Conservation (phyloP, 2,113 vertebrate genomes). For the Callorhinus ursinus region DNA sequence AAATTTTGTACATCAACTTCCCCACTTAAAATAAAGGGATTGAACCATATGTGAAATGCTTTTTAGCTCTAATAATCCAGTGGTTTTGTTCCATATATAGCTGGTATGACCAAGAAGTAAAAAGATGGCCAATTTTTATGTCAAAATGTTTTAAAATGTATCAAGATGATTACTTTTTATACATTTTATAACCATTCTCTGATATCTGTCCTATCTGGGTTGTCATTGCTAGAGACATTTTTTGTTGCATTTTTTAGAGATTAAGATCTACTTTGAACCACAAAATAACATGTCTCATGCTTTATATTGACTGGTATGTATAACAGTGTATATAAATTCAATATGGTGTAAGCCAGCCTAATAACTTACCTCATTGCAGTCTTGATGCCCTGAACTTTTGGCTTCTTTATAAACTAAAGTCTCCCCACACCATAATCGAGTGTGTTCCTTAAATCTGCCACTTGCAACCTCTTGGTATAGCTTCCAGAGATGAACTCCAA, state of each 20-base stretch:
- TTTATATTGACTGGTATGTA: neutral
- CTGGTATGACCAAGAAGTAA: neutral
- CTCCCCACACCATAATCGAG: neutral
- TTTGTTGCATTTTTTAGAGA: conserved; percentile 10
- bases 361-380: neutral
- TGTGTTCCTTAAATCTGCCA: neutral
- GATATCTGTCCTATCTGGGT: neutral
- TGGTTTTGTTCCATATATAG: neutral
- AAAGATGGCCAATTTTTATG: neutral
- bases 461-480: neutral
- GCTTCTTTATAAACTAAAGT: neutral
- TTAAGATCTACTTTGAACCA: neutral
- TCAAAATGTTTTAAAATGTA: neutral
- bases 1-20: neutral
- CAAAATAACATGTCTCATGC: neutral
- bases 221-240: neutral
- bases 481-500: neutral
- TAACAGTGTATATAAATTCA: neutral
- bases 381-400: neutral
- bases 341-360: neutral
- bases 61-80: neutral
- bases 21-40: neutral
- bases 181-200: neutral
- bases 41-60: neutral
- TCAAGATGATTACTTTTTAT: neutral